A percentile compares a stretch with the other conserved stretches of the same genome.
phyloP scores from a whole-genome alignment of 2,797 vertebrate genomes.

The Sternotherus odoratus region DNA sequence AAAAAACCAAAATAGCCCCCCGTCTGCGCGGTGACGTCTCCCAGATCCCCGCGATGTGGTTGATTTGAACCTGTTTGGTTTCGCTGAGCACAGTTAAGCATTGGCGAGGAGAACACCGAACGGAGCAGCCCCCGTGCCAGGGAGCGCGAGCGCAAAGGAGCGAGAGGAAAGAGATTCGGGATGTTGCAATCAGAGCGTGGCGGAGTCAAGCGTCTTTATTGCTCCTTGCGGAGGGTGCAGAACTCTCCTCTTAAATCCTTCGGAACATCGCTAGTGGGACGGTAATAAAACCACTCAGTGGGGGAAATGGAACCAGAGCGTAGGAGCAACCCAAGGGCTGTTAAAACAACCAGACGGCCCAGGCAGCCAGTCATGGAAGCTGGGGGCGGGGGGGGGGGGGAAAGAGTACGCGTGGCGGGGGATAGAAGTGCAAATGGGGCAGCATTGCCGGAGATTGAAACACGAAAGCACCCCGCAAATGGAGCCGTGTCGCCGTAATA shows the following conservation, averaged over 20 bases:
- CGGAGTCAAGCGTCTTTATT: not conserved
- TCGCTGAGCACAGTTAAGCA: not conserved
- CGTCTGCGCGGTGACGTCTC: not conserved
- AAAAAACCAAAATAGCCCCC: no score
- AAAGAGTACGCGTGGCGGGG: not conserved
- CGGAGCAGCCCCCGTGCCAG: not conserved
- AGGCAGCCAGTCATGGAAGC: rapidly evolving
- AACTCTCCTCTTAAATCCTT: not conserved
- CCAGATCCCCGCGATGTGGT: not conserved
- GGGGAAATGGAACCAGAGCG: not conserved
- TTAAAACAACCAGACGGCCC: rapidly evolving
- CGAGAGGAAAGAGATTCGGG: not conserved
- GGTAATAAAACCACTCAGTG: not conserved
- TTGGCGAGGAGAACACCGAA: not conserved
- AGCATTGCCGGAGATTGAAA: not conserved
- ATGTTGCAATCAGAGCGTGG: not conserved
- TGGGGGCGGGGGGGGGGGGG: not conserved
- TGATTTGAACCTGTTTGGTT: not conserved
- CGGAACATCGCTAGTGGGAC: conserved; percentile 1
- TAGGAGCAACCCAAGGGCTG: not conserved
- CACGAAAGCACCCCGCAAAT: rapidly evolving
- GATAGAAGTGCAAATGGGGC: not conserved
- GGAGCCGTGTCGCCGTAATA: not conserved
- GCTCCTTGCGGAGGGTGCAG: not conserved
- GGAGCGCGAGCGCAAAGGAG: no score